Conservation (phyloP, 2,113 vertebrate genomes). For the Xerus inauris region DNA sequence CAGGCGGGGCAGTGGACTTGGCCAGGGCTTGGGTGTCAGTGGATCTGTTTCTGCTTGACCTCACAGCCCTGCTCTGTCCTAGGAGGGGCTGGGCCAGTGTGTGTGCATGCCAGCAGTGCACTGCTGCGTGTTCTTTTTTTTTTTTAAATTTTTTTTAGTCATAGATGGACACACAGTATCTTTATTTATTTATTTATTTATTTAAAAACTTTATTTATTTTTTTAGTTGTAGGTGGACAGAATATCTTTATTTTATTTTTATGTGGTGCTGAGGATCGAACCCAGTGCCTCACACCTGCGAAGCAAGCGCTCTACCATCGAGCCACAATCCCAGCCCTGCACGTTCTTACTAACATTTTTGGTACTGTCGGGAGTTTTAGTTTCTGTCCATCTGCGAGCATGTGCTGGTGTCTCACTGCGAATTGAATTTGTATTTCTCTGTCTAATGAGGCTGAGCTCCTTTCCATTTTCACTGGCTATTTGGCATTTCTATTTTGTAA, state of each 20-base stretch:
- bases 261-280: no score
- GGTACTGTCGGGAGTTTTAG: neutral
- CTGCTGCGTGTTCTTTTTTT: neutral
- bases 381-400: neutral
- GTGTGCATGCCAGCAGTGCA: neutral
- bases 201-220: no score
- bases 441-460: neutral
- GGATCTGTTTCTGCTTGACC: neutral
- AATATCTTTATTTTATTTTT: no score
- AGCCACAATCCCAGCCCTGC: no score
- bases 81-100: neutral
- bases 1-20: neutral
- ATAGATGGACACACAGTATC: no score
- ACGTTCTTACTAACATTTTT: neutral
- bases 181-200: no score
- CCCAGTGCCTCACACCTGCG: no score
- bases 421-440: constrained; percentile 17
- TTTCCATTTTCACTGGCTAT: neutral
- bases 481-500: neutral
- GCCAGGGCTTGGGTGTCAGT: no score
- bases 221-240: no score
- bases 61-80: neutral
- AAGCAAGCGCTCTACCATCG: no score
- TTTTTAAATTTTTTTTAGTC: no score
- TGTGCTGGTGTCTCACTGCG: neutral